These are phyloP conservation scores for Medauroidea extradentata DNA, from an alignment of 1,140 invertebrate species.

Conservation along the genomic window DNA sequence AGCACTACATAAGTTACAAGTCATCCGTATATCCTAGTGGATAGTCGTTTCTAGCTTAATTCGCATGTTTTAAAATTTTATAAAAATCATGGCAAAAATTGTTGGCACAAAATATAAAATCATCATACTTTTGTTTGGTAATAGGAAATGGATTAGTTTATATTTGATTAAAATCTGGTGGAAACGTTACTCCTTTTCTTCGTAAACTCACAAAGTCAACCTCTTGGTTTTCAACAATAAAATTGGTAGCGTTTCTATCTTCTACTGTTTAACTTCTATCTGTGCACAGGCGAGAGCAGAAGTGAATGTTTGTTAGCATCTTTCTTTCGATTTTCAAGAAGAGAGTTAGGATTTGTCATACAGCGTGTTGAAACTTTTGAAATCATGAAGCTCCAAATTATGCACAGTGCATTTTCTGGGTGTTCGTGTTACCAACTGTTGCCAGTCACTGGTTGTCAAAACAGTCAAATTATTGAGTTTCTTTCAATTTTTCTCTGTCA, in stretches of 20 bases:
- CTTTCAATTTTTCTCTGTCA: neutral
- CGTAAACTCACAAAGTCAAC: slow-evolving; percentile 14
- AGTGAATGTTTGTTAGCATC: slow-evolving; percentile 12
- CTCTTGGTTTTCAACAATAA: slow-evolving; percentile 13
- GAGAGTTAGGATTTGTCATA: neutral
- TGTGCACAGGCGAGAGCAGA: slow-evolving; percentile 12
- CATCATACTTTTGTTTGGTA: too few species aligned
- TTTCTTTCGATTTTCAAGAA: slow-evolving; percentile 11
- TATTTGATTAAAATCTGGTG: slow-evolving; percentile 8
- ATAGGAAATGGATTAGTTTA: neutral
- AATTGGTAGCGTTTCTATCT: slow-evolving; percentile 12
- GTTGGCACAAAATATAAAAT: too few species aligned
- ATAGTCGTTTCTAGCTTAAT: too few species aligned
- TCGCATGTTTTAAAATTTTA: too few species aligned
- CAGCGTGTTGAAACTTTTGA: slow-evolving; percentile 7
- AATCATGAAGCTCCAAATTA: slow-evolving; percentile 14
- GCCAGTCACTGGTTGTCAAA: slow-evolving; percentile 6
- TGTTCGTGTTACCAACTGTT: slow-evolving; percentile 5
- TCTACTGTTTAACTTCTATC: slow-evolving; percentile 8
- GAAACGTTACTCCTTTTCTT: slow-evolving; percentile 10
- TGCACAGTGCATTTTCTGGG: slow-evolving; percentile 2
- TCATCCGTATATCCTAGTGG: too few species aligned
- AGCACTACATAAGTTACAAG: too few species aligned
- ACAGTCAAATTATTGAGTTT: neutral
- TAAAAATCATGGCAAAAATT: too few species aligned